Percentiles rank a stretch among this genome's conserved stretches.
phyloP scores from a whole-genome alignment of 2,888 invertebrate species.

The Disparrhopalites patrizii region DNA sequence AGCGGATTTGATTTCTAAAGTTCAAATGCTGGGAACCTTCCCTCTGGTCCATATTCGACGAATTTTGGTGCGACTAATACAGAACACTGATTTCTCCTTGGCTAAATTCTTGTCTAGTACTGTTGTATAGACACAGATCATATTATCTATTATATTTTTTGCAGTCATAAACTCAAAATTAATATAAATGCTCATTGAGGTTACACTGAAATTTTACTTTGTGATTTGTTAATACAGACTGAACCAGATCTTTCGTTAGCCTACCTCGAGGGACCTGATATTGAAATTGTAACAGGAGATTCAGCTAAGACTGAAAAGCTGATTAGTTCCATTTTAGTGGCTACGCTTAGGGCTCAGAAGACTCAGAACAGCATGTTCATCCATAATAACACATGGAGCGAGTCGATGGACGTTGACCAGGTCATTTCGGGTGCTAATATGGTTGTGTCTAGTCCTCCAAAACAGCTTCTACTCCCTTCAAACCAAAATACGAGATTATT shows the following conservation, averaged over 20 bases:
- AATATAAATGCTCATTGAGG: no score
- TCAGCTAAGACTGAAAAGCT: slow-evolving; percentile 40
- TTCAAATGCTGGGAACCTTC: slow-evolving; percentile 13
- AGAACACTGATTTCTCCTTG: no score
- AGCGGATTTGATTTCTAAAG: neutral
- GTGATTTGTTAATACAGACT: slow-evolving; percentile 17
- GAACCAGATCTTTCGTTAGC: slow-evolving; percentile 14
- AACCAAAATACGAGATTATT: slow-evolving; percentile 8
- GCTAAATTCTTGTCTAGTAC: no score
- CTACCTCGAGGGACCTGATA: slow-evolving; percentile 16
- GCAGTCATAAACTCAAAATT: no score
- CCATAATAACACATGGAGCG: neutral
- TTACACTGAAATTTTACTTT: no score
- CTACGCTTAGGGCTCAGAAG: slow-evolving; percentile 28
- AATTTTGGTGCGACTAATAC: no score
- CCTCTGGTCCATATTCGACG: neutral
- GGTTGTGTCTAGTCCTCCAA: no score
- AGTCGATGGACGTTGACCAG: no score
- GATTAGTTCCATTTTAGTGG: slow-evolving; percentile 32
- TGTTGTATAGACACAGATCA: no score
- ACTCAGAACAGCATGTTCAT: neutral
- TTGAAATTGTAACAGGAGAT: slow-evolving; percentile 33
- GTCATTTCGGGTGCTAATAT: no score
- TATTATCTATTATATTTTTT: no score
- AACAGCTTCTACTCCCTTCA: no score